Evolutionary conservation across 2,888 invertebrate genomes (phyloP).

Genomic region (Drosophila kanekoi): DNA sequence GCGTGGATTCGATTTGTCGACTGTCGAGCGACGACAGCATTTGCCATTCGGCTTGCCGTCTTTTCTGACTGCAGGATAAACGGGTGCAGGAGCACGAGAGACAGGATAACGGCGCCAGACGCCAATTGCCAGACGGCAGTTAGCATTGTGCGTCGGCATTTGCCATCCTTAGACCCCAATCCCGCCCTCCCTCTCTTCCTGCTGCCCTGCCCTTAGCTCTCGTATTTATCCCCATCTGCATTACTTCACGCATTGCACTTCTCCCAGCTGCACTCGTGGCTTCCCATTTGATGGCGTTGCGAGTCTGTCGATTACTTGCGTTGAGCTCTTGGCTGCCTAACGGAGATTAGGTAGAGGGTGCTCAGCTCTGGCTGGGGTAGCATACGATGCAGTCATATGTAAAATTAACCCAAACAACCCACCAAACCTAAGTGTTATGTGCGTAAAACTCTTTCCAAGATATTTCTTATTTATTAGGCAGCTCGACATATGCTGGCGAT

Average conservation of each 20-base stretch:
- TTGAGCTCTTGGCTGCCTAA: constrained; percentile 36
- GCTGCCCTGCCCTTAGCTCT: too few species aligned
- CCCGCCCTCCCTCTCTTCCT: background rate
- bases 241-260: constrained; percentile 42
- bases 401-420: constrained; percentile 57
- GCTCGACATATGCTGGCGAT: constrained; percentile 1
- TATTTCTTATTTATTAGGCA: constrained; percentile 1
- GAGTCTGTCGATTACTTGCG: constrained; percentile 51
- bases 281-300: constrained; percentile 22
- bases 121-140: constrained; percentile 48
- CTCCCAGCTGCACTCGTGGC: constrained; percentile 4
- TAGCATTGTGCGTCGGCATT: constrained; percentile 37
- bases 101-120: constrained; percentile 37
- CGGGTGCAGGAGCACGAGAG: background rate
- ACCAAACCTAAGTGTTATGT: background rate
- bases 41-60: constrained; percentile 22
- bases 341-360: constrained; percentile 14
- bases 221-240: constrained; percentile 19
- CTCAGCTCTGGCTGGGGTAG: background rate
- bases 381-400: constrained; percentile 29
- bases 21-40: constrained; percentile 27
- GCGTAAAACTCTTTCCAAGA: background rate
- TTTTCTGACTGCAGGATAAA: constrained; percentile 11
- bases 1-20: constrained; percentile 56
- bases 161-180: constrained; percentile 18